Conservation (phyloP, 1,140 invertebrate species). For the Bilobella aurantiaca region DNA sequence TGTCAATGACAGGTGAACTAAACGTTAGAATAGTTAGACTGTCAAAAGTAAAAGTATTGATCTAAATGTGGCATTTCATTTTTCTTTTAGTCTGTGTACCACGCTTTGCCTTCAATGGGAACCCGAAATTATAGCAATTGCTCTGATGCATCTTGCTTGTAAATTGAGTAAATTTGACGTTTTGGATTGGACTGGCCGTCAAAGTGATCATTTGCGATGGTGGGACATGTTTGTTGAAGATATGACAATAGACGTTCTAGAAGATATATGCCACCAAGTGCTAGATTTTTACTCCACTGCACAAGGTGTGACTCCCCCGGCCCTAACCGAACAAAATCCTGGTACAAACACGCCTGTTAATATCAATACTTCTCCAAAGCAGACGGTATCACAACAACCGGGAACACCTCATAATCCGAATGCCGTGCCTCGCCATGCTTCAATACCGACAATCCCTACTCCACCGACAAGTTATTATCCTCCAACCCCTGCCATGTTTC, state of each 20-base stretch:
- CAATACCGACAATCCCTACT: background rate
- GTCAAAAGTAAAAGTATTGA: conserved; percentile 6
- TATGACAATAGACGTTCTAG: conserved; percentile 86
- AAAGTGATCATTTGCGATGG: conserved; percentile 75
- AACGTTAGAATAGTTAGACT: too few relatives aligned
- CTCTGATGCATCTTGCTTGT: conserved; percentile 90
- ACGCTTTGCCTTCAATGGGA: conserved; percentile 97
- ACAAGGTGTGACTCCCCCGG: conserved; percentile 52
- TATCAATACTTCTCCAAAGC: background rate
- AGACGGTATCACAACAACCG: background rate
- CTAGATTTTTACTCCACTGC: conserved; percentile 73
- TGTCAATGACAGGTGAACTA: conserved; percentile 91
- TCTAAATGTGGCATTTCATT: conserved; percentile 16
- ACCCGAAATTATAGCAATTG: conserved; percentile 96
- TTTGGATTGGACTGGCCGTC: conserved; percentile 77
- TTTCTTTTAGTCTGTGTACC: conserved; percentile 69
- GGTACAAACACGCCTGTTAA: conserved; percentile 18
- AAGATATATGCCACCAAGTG: conserved; percentile 87
- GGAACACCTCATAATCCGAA: background rate
- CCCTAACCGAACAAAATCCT: conserved; percentile 50
- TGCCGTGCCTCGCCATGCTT: too few relatives aligned
- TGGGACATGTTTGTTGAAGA: conserved; percentile 97
- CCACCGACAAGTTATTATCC: background rate
- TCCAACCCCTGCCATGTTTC: background rate
- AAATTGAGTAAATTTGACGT: conserved; percentile 93